phyloP scores from a whole-genome alignment of 2,113 vertebrate genomes.

The Danio rerio region GRCz12tu NC_133200.1:5372001-5372500 shows the following conservation, averaged over 20 bases:
- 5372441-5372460: neutral
- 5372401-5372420: slow-evolving; percentile 66
- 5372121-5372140: slow-evolving; percentile 87
- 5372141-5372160: slow-evolving; percentile 90
- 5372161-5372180: slow-evolving; percentile 93
- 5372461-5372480: no score
- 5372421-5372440: neutral
- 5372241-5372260: slow-evolving; percentile 86
- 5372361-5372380: slow-evolving; percentile 90
- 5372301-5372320: slow-evolving; percentile 92
- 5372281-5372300: slow-evolving; percentile 90
- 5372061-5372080: slow-evolving; percentile 67
- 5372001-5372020: slow-evolving; percentile 67
- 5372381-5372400: slow-evolving; percentile 91
- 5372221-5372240: slow-evolving; percentile 88
- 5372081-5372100: slow-evolving; percentile 76
- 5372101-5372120: slow-evolving; percentile 81
- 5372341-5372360: slow-evolving; percentile 86
- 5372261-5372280: slow-evolving; percentile 85
- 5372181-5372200: slow-evolving; percentile 97
- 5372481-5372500: no score
- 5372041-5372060: slow-evolving; percentile 68
- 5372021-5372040: slow-evolving; percentile 67
- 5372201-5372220: slow-evolving; percentile 92
- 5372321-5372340: slow-evolving; percentile 86